Base-by-base conservation (phyloP, 1,140 invertebrate genomes). In the Lucilia cuprina region DNA sequence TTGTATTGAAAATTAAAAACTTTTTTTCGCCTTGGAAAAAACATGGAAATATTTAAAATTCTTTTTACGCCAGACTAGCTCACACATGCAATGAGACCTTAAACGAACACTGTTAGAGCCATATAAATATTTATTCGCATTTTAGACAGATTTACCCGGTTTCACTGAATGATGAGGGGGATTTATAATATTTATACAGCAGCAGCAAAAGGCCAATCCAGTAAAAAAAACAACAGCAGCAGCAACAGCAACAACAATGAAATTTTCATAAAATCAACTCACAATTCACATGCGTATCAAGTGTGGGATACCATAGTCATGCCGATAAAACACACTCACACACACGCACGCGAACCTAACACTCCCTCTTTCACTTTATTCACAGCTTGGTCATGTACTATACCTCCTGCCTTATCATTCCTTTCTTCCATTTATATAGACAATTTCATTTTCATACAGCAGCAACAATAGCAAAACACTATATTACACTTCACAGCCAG, bases 241-340 rank as follows among this genome's bases (percentile, higher is more conserved):
- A 41, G 10, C 65, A 70, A 70, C 65, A 70, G 65, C 65, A 25
- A 70, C 21, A 19, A 70, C n/a, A 70, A 70, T 70, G 65, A 70
- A 70, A 25, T 70, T 21, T 70, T 70, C 21, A 19, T 70, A 5
- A 12, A 70, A 70, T 70, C n/a, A 13, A 70, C 65, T 70, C 65
- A 70, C 65, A 70, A 70, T 70, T 70, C 65, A 70, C 65, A 70
- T 70, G 65, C 65, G 65, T 70, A 70, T 70, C 65, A 70, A 21
- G 65, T 30, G 25, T 60, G 55, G 13, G 41, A 5, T 41, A 41
- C 35, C 35, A 41, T 8, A 41, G 35, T 8, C 35, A n/a, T n/a
- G n/a, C 35, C 35, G 8, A 41, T 8, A 41, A 41, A n/a, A n/a
- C n/a, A n/a, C n/a, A n/a, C n/a, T n/a, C n/a, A n/a, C n/a, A n/a